These are phyloP conservation scores for Gobius niger DNA, from an alignment of 2,113 vertebrate genomes.

Conservation along the genomic window DNA sequence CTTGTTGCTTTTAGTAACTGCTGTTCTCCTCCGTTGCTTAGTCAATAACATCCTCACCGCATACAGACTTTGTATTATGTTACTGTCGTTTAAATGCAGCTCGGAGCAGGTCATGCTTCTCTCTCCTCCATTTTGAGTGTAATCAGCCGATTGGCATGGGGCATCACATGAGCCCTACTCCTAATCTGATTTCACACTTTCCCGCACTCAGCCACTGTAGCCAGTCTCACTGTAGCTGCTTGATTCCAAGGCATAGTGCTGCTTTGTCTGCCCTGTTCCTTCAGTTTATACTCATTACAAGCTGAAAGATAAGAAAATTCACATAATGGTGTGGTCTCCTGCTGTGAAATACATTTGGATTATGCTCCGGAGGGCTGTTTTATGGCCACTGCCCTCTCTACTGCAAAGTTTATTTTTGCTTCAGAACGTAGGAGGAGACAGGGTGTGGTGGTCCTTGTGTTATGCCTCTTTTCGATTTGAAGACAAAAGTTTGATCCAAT, in stretches of 20 bases:
- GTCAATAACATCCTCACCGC: neutral
- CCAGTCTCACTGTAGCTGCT: slow-evolving; percentile 47
- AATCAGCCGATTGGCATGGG: slow-evolving; percentile 72
- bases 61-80: neutral
- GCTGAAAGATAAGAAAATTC: neutral
- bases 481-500: slow-evolving; percentile 24
- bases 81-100: slow-evolving; percentile 5
- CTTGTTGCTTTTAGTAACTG: slow-evolving; percentile 36
- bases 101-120: slow-evolving; percentile 25
- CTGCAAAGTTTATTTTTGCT: slow-evolving; percentile 55
- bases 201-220: slow-evolving; percentile 61
- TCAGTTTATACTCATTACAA: neutral
- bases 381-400: slow-evolving; percentile 4
- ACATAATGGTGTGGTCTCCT: slow-evolving; percentile 22
- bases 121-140: slow-evolving; percentile 66
- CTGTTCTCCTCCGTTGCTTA: neutral
- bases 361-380: slow-evolving; percentile 38
- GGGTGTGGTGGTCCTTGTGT: slow-evolving; percentile 50
- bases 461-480: slow-evolving; percentile 20
- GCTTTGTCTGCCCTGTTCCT: slow-evolving; percentile 22
- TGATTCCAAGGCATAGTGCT: slow-evolving; percentile 49
- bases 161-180: slow-evolving; percentile 73
- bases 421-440: slow-evolving; percentile 56
- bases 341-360: slow-evolving; percentile 49
- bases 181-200: slow-evolving; percentile 80